Evolutionary conservation across 1,140 invertebrate species (phyloP).

Genomic region (Ips nitidus): DNA sequence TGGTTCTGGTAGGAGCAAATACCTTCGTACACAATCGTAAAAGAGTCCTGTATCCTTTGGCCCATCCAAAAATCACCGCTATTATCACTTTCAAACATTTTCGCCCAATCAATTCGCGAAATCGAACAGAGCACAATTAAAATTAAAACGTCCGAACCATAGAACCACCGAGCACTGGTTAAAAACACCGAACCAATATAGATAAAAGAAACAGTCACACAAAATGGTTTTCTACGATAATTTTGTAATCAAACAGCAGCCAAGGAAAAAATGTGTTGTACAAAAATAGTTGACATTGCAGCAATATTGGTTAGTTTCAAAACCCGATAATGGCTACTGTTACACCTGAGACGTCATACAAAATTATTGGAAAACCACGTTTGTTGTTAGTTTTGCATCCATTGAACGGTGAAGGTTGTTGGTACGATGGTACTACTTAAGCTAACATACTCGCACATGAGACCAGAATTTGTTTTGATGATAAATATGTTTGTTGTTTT

Average conservation of each 20-base stretch:
- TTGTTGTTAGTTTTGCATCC: not conserved
- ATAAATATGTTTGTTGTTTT: too few species aligned
- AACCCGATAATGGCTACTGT: conserved; percentile 1
- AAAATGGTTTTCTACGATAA: conserved; percentile 24
- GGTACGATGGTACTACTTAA: not conserved
- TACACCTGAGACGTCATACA: not conserved
- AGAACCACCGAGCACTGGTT: too few species aligned
- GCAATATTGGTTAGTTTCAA: conserved; percentile 5
- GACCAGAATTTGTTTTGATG: too few species aligned
- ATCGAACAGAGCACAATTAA: not conserved
- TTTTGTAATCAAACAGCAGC: conserved; percentile 27
- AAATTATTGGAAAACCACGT: not conserved
- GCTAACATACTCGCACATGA: not conserved
- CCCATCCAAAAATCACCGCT: conserved; percentile 14
- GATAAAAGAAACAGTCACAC: conserved; percentile 3
- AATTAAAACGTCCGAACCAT: too few species aligned
- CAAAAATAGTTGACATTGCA: conserved; percentile 13
- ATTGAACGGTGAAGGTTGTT: not conserved
- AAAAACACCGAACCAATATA: not conserved
- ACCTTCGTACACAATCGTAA: conserved; percentile 21
- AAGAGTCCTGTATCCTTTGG: conserved; percentile 21
- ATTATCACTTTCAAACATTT: conserved; percentile 20
- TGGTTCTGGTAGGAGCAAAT: not conserved
- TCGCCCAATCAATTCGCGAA: not conserved
- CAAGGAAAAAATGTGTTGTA: conserved; percentile 19